phyloP scores from a whole-genome alignment of 2,113 vertebrate species.

The Phalacrocorax carbo region DNA sequence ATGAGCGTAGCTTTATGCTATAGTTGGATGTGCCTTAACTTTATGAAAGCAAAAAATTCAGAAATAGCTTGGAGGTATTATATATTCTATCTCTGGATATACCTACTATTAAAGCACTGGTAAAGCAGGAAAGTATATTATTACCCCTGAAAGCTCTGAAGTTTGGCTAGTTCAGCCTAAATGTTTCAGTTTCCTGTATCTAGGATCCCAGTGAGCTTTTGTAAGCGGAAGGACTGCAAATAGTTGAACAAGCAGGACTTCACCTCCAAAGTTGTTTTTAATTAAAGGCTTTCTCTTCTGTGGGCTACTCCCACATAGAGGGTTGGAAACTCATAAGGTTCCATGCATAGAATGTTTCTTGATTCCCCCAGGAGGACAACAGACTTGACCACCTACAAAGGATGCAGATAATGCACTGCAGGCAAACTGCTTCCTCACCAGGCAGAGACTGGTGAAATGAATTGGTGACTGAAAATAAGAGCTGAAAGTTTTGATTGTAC shows the following conservation, averaged over 20 bases:
- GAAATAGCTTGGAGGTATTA: not conserved
- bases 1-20: not conserved
- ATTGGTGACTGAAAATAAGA: not conserved
- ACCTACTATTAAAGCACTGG: not conserved
- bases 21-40: not conserved
- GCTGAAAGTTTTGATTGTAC: not conserved
- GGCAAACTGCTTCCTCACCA: not conserved
- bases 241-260: not conserved
- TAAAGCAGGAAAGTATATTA: not conserved
- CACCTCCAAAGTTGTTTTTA: constrained; percentile 7
- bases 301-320: not conserved
- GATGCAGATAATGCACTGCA: not conserved
- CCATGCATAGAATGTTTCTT: not conserved
- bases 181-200: not conserved
- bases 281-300: constrained; percentile 6
- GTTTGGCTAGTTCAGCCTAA: not conserved
- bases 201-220: not conserved
- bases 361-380: not conserved
- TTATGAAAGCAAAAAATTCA: not conserved
- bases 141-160: not conserved
- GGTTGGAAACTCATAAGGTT: not conserved
- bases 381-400: not conserved
- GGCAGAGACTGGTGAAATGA: not conserved
- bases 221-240: not conserved
- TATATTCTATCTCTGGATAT: not conserved